Percentiles rank a stretch among this genome's conserved stretches.
Conservation (phyloP, 2,113 vertebrate species). For the Rhynchopsitta pachyrhyncha region DNA sequence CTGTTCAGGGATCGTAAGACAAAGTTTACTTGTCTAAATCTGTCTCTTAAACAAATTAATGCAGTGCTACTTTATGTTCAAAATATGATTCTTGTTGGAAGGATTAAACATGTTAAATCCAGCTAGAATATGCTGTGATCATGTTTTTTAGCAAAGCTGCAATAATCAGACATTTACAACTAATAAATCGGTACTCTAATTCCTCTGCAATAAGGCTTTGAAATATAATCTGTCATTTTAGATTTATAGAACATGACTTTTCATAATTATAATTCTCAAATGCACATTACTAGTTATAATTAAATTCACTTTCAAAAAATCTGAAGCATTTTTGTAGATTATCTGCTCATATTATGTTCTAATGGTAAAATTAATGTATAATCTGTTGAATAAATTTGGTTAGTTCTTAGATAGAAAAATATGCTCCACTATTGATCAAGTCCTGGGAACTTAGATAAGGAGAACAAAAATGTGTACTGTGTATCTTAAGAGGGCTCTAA, state of each 20-base stretch:
- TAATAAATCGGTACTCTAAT: conserved; percentile 80
- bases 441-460: conserved; percentile 64
- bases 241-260: conserved; percentile 77
- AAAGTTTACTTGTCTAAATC: conserved; percentile 69
- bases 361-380: conserved; percentile 75
- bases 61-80: conserved; percentile 65
- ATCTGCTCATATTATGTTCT: conserved; percentile 69
- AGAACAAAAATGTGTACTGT: conserved; percentile 44
- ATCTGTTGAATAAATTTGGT: conserved; percentile 74
- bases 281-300: conserved; percentile 76
- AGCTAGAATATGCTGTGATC: conserved; percentile 67
- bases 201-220: conserved; percentile 78
- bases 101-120: conserved; percentile 76
- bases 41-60: conserved; percentile 77
- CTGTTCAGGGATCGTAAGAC: conserved; percentile 45
- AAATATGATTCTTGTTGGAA: conserved; percentile 66
- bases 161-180: conserved; percentile 81
- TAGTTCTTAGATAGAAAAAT: conserved; percentile 61
- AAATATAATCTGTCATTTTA: conserved; percentile 82
- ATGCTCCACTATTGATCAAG: conserved; percentile 57
- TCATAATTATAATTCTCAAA: conserved; percentile 78
- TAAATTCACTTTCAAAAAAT: conserved; percentile 81
- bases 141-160: conserved; percentile 74
- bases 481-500: conserved; percentile 36
- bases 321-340: conserved; percentile 73